Evolutionary conservation across 2,113 vertebrate genomes (phyloP).

Genomic region (Melanotaenia duboulayi): DNA sequence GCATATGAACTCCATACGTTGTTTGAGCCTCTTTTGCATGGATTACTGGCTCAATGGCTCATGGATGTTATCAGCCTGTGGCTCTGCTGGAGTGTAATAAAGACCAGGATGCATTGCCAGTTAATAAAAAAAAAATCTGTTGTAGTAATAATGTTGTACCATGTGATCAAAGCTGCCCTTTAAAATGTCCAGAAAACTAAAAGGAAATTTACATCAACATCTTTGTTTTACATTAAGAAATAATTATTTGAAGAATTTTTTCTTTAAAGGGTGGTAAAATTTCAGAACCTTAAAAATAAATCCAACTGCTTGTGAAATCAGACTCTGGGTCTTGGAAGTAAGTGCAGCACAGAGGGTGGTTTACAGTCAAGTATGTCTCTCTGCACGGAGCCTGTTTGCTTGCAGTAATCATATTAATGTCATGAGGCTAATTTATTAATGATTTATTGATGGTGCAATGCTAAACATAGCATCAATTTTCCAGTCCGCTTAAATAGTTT

Average conservation of each 20-base stretch:
- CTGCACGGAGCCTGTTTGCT: slow-evolving; percentile 14
- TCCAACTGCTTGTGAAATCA: not conserved
- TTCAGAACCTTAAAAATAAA: too few relatives aligned
- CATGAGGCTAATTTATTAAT: slow-evolving; percentile 26
- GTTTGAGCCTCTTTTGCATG: too few relatives aligned
- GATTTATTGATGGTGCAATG: slow-evolving; percentile 37
- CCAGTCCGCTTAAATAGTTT: slow-evolving; percentile 21
- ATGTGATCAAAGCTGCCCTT: slow-evolving; percentile 6
- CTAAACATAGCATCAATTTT: slow-evolving; percentile 41
- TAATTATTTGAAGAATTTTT: too few relatives aligned
- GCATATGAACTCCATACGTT: too few relatives aligned
- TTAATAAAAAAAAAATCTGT: not conserved
- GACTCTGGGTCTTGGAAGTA: not conserved
- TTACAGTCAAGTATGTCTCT: slow-evolving; percentile 5
- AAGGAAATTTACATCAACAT: too few relatives aligned
- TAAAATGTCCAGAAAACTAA: not conserved
- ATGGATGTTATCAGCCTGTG: too few relatives aligned
- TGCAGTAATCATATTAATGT: slow-evolving; percentile 23
- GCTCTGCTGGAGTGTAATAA: too few relatives aligned
- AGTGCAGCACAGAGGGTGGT: not conserved
- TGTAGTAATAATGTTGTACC: not conserved
- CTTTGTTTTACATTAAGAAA: too few relatives aligned
- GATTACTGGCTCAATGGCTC: too few relatives aligned
- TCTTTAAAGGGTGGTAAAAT: too few relatives aligned
- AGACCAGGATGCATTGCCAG: too few relatives aligned